phyloP scores from a whole-genome alignment of 1,140 invertebrate species.

The Drosophila kanapiae region DNA sequence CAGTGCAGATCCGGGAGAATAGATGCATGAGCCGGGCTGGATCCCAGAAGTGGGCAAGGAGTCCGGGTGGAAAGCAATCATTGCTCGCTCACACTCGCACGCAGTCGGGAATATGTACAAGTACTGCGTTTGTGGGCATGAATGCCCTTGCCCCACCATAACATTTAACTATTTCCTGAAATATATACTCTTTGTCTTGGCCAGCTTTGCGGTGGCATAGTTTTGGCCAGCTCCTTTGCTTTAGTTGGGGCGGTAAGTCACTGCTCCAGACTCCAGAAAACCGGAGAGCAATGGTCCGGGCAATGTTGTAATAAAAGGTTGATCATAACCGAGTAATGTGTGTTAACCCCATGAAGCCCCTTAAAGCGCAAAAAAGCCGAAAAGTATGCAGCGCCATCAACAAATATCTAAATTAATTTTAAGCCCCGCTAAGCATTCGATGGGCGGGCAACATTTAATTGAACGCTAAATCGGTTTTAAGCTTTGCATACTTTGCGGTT shows the following conservation, averaged over 20 bases:
- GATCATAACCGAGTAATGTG: conserved; percentile 24
- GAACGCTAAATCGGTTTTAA: conserved; percentile 19
- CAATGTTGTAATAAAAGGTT: conserved; percentile 40
- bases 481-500: conserved; percentile 42
- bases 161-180: conserved; percentile 50
- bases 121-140: conserved; percentile 8
- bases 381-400: conserved; percentile 45
- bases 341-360: background rate
- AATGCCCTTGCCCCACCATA: conserved; percentile 28
- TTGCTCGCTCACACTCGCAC: conserved; percentile 15
- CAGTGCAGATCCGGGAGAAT: conserved; percentile 22
- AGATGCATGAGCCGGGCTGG: conserved; percentile 13
- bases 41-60: conserved; percentile 6
- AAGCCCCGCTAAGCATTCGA: conserved; percentile 15
- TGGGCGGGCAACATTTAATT: conserved; percentile 21
- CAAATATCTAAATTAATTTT: conserved; percentile 44
- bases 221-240: conserved; percentile 30
- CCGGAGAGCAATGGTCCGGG: conserved; percentile 27
- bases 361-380: conserved; percentile 10
- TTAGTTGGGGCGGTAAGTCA: conserved; percentile 38
- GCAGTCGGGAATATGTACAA: background rate
- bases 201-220: conserved; percentile 46
- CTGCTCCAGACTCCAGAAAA: conserved; percentile 20
- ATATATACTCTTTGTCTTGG: conserved; percentile 51
- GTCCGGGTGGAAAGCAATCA: conserved; percentile 44